phyloP scores from a whole-genome alignment of 2,888 invertebrate genomes.

The Ectropis crepuscularia region DNA sequence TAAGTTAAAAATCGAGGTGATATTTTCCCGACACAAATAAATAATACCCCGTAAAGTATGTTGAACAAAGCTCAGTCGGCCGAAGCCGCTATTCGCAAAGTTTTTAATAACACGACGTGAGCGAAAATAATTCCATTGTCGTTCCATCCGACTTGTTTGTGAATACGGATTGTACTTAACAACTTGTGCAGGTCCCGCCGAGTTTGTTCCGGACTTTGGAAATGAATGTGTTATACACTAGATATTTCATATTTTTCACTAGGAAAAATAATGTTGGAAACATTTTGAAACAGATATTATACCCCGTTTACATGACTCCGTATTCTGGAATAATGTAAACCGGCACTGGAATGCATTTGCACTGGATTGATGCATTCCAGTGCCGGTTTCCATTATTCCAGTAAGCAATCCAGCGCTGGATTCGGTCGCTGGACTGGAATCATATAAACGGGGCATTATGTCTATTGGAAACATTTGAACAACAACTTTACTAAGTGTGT shows the following conservation, averaged over 20 bases:
- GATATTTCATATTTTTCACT: neutral
- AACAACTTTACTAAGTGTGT: no score
- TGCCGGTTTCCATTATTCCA: no score
- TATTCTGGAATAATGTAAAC: no score
- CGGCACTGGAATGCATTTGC: no score
- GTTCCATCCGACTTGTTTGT: conserved; percentile 45
- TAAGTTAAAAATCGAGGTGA: neutral
- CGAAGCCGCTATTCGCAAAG: conserved; percentile 43
- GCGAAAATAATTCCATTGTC: conserved; percentile 48
- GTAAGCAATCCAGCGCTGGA: no score
- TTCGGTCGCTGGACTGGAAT: no score
- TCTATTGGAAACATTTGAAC: no score
- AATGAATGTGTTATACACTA: neutral
- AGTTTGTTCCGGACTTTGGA: conserved; percentile 4
- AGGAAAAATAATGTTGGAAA: no score
- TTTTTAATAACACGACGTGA: conserved; percentile 47
- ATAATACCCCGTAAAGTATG: conserved; percentile 7
- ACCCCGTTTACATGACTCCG: no score
- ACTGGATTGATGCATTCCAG: no score
- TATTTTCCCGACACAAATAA: conserved; percentile 1
- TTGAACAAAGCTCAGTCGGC: conserved; percentile 34
- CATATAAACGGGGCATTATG: no score
- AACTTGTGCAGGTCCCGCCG: conserved; percentile 3
- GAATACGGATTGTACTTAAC: conserved; percentile 23
- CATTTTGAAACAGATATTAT: no score